Evolutionary conservation across 2,888 invertebrate genomes (phyloP).

Genomic region (Scaptomyza parva): DNA sequence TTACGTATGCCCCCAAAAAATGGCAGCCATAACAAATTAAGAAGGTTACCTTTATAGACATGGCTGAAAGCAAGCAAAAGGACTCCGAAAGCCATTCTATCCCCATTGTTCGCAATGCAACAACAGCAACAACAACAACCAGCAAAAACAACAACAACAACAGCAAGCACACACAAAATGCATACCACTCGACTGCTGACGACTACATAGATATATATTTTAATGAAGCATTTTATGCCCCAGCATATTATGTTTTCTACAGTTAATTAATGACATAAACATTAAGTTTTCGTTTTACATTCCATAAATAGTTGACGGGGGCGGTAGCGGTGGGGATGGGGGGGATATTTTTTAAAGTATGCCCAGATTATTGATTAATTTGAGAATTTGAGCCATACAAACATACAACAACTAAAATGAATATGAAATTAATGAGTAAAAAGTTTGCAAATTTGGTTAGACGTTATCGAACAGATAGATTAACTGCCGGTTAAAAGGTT

Average conservation of each 20-base stretch:
- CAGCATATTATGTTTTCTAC: conserved; percentile 5
- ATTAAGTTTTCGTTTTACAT: background rate
- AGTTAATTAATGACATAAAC: conserved; percentile 32
- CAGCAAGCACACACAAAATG: conserved; percentile 1
- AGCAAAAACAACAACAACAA: background rate
- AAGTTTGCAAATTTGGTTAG: too few relatives aligned
- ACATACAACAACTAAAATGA: too few relatives aligned
- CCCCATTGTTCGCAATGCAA: conserved; percentile 9
- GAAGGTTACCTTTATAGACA: conserved; percentile 72
- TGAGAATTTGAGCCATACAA: background rate
- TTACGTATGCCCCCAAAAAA: conserved; percentile 61
- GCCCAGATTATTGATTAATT: background rate
- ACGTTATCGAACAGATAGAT: too few relatives aligned
- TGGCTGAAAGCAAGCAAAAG: conserved; percentile 17
- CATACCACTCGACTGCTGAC: background rate
- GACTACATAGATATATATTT: conserved; percentile 19
- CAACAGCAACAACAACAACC: background rate
- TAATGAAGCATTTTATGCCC: conserved; percentile 40
- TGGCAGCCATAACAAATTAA: conserved; percentile 78
- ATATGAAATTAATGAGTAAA: too few relatives aligned
- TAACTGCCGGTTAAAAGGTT: too few relatives aligned
- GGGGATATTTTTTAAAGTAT: background rate
- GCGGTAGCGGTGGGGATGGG: too few relatives aligned
- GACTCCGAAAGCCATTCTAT: background rate
- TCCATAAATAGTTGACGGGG: background rate